Conservation (phyloP, 2,113 vertebrate genomes). For the Hassar affinis region DNA sequence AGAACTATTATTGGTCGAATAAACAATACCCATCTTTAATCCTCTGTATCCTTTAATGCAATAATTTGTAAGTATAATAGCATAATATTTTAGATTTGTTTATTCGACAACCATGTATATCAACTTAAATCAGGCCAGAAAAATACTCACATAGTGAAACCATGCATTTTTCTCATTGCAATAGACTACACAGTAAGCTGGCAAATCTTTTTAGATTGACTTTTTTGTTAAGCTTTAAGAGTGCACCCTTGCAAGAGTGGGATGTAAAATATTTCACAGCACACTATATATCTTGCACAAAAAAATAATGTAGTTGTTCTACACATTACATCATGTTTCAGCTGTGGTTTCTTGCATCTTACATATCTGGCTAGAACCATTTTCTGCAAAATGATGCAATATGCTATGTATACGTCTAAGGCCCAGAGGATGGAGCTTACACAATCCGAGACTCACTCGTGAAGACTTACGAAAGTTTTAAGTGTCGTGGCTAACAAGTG, state of each 20-base stretch:
- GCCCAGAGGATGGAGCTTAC: neutral
- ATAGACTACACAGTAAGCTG: too few species aligned
- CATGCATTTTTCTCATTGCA: too few species aligned
- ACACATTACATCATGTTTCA: neutral
- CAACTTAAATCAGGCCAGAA: too few species aligned
- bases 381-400: neutral
- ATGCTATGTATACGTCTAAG: neutral
- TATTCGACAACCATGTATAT: too few species aligned
- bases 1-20: too few species aligned
- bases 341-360: too few species aligned
- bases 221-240: neutral
- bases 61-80: too few species aligned
- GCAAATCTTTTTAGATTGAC: neutral
- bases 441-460: neutral
- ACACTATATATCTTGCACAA: neutral
- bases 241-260: neutral
- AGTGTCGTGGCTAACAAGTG: neutral
- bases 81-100: too few species aligned
- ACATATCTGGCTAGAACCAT: neutral
- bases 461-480: neutral
- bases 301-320: neutral
- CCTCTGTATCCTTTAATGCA: neutral
- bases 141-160: too few species aligned
- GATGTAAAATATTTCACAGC: neutral
- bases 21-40: too few species aligned